These are phyloP conservation scores for Cephus rjabovi DNA, from an alignment of 2,888 invertebrate species.

Conservation along the genomic window DNA sequence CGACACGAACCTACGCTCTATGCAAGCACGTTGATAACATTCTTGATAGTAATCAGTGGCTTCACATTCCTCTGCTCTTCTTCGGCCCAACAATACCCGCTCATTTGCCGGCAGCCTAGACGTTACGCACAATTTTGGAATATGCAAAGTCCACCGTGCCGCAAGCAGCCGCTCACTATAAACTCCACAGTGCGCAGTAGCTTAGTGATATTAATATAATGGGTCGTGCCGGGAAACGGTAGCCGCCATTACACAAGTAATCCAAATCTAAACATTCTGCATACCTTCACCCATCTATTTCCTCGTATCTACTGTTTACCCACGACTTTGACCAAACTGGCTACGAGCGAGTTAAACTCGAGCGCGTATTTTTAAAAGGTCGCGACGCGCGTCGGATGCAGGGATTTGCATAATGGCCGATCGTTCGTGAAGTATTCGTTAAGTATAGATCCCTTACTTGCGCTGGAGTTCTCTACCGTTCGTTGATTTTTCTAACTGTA, in stretches of 20 bases:
- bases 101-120: background rate
- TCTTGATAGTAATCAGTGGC: background rate
- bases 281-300: background rate
- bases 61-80: background rate
- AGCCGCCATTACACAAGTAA: slow-evolving; percentile 7
- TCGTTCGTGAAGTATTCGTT: background rate
- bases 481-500: background rate
- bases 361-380: background rate
- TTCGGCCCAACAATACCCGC: background rate
- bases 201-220: slow-evolving; percentile 1
- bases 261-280: slow-evolving; percentile 7
- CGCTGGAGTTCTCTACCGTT: background rate
- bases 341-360: background rate
- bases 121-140: background rate
- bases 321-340: background rate
- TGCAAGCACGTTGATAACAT: background rate
- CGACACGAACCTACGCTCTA: background rate
- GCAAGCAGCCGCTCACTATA: background rate
- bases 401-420: background rate
- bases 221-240: background rate
- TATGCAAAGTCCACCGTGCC: background rate
- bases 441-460: background rate
- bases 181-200: background rate
- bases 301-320: background rate
- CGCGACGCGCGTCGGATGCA: background rate